Percentiles rank a stretch among this genome's conserved stretches.
phyloP scores from a whole-genome alignment of 1,140 invertebrate species.

The Rhizoglyphus robini region DNA sequence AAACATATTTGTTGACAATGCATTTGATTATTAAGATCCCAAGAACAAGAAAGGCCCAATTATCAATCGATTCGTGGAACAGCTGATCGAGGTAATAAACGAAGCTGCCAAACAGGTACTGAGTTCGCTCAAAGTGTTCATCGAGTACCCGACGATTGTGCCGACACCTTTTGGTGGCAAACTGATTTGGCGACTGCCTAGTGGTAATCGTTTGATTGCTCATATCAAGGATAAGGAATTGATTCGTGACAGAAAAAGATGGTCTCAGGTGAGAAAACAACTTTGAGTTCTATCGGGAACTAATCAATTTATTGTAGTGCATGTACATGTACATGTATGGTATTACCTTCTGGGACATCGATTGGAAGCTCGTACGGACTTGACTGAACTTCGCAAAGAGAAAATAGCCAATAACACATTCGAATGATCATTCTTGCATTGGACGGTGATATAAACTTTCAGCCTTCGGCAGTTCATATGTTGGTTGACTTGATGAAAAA shows the following conservation, averaged over 20 bases:
- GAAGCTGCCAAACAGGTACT: constrained; percentile 78
- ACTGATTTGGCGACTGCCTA: constrained; percentile 83
- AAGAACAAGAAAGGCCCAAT: constrained; percentile 83
- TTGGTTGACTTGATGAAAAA: constrained; percentile 97
- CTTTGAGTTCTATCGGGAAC: constrained; percentile 8
- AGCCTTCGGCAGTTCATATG: constrained; percentile 81
- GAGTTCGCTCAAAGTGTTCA: constrained; percentile 48
- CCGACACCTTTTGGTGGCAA: constrained; percentile 90
- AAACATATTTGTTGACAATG: constrained; percentile 97
- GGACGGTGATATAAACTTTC: constrained; percentile 96
- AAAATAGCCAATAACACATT: constrained; percentile 93
- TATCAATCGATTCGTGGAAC: constrained; percentile 89
- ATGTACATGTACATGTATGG: constrained; percentile 99
- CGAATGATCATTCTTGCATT: constrained; percentile 83
- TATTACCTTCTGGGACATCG: constrained; percentile 88
- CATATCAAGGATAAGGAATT: constrained; percentile 94
- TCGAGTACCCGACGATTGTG: constrained; percentile 78
- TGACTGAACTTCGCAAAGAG: constrained; percentile 81
- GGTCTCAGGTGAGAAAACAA: constrained; percentile 27
- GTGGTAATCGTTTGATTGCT: constrained; percentile 92
- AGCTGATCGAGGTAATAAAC: constrained; percentile 77
- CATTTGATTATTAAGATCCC: constrained; percentile 79
- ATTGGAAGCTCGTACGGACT: constrained; percentile 75
- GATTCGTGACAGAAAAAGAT: constrained; percentile 52
- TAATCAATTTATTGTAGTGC: constrained; percentile 31